These are phyloP conservation scores for Mamestra brassicae DNA, from an alignment of 2,888 invertebrate genomes.

Conservation along the genomic window DNA sequence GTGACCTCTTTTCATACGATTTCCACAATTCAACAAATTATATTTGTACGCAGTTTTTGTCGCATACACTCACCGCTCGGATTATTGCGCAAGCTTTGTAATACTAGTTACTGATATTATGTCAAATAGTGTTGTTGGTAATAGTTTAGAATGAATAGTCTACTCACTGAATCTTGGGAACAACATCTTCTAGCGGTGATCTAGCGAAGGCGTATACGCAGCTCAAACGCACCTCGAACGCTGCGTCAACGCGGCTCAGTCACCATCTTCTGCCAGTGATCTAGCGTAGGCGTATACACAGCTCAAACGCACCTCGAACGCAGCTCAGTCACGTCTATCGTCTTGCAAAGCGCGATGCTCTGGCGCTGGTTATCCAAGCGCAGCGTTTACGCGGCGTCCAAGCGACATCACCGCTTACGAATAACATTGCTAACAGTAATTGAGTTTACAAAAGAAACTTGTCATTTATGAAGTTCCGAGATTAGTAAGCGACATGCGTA, in stretches of 20 bases:
- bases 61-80: slow-evolving; percentile 41
- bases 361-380: not conserved
- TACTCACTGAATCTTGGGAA: not conserved
- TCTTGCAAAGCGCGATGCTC: not conserved
- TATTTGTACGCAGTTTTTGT: slow-evolving; percentile 69
- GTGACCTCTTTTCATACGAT: slow-evolving; percentile 69
- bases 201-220: not conserved
- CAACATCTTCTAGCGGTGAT: not conserved
- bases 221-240: not conserved
- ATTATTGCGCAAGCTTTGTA: slow-evolving; percentile 47
- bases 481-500: slow-evolving; percentile 10
- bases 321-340: not conserved
- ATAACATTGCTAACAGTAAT: not conserved
- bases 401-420: not conserved
- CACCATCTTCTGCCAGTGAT: not conserved
- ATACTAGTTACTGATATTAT: not conserved
- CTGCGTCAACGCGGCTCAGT: not conserved
- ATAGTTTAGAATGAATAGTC: not conserved
- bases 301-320: not conserved
- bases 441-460: slow-evolving; percentile 1
- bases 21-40: slow-evolving; percentile 60
- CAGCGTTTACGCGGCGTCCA: not conserved
- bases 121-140: not conserved
- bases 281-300: not conserved
- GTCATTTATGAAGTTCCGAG: not conserved